Evolutionary conservation across 2,888 invertebrate species (phyloP).

Genomic region (Aproaerema taeniolella): DNA sequence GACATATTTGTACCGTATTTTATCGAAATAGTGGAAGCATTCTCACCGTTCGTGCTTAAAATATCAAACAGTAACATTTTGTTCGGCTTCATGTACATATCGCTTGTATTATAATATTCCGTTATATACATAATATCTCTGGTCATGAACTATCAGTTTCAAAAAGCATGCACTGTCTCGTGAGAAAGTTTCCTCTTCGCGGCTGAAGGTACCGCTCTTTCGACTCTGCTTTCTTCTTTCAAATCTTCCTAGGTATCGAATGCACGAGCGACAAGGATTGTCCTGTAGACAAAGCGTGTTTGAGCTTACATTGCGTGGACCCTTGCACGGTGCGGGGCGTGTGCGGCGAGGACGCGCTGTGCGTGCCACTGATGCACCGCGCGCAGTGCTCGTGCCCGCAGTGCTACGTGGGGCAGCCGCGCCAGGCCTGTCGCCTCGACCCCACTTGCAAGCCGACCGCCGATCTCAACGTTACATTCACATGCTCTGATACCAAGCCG

Average conservation of each 20-base stretch:
- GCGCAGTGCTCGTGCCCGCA: constrained; percentile 93
- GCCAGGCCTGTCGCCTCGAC: constrained; percentile 87
- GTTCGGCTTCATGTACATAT: constrained; percentile 79
- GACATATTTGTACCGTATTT: constrained; percentile 43
- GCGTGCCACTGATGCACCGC: constrained; percentile 89
- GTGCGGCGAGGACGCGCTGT: constrained; percentile 93
- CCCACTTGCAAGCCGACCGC: constrained; percentile 83
- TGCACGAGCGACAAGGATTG: constrained; percentile 95
- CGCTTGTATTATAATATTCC: constrained; percentile 79
- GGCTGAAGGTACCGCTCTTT: constrained; percentile 90
- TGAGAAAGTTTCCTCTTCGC: constrained; percentile 92
- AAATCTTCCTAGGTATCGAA: constrained; percentile 85
- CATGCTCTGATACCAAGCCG: constrained; percentile 82
- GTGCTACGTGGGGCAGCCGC: constrained; percentile 91
- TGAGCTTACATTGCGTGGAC: constrained; percentile 93
- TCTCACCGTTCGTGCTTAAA: constrained; percentile 78
- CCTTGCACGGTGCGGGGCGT: constrained; percentile 92
- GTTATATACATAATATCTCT: constrained; percentile 71
- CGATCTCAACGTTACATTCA: constrained; percentile 76
- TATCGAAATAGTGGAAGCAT: constrained; percentile 72
- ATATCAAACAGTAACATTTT: constrained; percentile 71
- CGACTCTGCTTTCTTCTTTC: constrained; percentile 79
- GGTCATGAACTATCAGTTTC: constrained; percentile 75
- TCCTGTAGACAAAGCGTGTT: constrained; percentile 93
- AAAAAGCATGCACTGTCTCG: constrained; percentile 83